Evolutionary conservation across 2,113 vertebrate species (phyloP), one percentile per base, ranked within the genome.

Genomic region (Euleptes europaea): DNA sequence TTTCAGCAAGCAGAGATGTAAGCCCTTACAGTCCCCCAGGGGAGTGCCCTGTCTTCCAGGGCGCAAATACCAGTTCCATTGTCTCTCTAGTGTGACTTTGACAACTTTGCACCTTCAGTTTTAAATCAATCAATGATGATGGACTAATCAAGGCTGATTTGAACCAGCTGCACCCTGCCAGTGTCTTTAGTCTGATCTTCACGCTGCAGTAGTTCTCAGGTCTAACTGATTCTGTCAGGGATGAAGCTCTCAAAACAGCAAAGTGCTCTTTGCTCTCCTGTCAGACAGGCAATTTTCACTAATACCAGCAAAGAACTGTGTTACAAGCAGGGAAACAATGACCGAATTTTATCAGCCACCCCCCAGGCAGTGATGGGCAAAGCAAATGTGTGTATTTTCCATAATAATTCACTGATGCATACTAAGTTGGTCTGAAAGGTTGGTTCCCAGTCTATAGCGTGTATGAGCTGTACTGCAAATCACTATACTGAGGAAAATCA

Each of bases 111-210:
- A 90, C 78, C 75, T 91, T 83, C 91, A 92, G 81, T 96, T 95
- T 69, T 95, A 94, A 94, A 57, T 57, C 54, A 96, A 95, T 97
- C 94, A 95, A 77, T 94, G 93, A 93, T 96, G 94, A 97, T 96
- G 93, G 94, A 96, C 97, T 97, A 96, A 97, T 97, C 93, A 95
- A 96, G 92, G 92, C 81, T 95, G 94, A 93, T 94, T 95, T 96
- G 90, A 95, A 93, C 91, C 92, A 88, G 87, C 91, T 95, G 91
- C 91, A 92, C 88, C 83, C 69, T 26, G 35, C 94, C 95, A 92
- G 82, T 94, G 92, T 94, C 94, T 96, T 93, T 95, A 78, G 91
- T 95, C 90, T 94, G 91, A 97, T 97, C 94, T 97, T 97, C 96
- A 96, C 60, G 75, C 92, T 90, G 66, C 92, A 93, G 81, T 91